Conservation (phyloP, 2,797 vertebrate genomes). For the Pseudochromis fuscus region DNA sequence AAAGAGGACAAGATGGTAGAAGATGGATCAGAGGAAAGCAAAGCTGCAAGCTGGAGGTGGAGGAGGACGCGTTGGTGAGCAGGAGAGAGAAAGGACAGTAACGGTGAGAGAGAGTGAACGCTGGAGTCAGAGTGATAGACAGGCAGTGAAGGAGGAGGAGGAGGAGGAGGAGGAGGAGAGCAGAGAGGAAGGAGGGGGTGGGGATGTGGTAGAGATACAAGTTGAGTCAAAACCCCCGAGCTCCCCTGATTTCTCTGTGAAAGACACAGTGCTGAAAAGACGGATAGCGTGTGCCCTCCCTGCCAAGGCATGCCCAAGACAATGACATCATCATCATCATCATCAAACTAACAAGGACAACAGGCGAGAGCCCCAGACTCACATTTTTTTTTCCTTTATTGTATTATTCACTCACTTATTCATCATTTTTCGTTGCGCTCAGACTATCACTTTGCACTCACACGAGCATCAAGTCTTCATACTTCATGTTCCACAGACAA, state of each 20-base stretch:
- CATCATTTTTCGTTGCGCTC: slow-evolving; percentile 47
- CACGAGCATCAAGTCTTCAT: slow-evolving; percentile 56
- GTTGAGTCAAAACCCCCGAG: slow-evolving; percentile 80
- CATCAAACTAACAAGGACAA: slow-evolving; percentile 69
- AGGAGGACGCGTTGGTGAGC: slow-evolving; percentile 32
- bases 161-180: slow-evolving; percentile 39
- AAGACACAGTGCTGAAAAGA: slow-evolving; percentile 77
- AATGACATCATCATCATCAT: slow-evolving; percentile 70
- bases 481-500: slow-evolving; percentile 58
- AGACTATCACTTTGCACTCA: slow-evolving; percentile 54
- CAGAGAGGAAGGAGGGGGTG: slow-evolving; percentile 19
- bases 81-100: slow-evolving; percentile 29
- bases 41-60: slow-evolving; percentile 33
- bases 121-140: slow-evolving; percentile 61
- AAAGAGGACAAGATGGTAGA: slow-evolving; percentile 16
- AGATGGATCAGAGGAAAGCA: slow-evolving; percentile 7
- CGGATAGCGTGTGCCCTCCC: slow-evolving; percentile 66
- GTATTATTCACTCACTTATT: slow-evolving; percentile 69
- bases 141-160: slow-evolving; percentile 37
- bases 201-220: slow-evolving; percentile 59
- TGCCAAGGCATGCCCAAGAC: slow-evolving; percentile 76
- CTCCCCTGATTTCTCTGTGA: slow-evolving; percentile 70
- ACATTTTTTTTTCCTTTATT: slow-evolving; percentile 74
- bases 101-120: slow-evolving; percentile 12
- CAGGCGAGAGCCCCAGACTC: slow-evolving; percentile 53